Evolutionary conservation across 2,113 vertebrate genomes (phyloP).

Genomic region (Dipodomys ordii): DNA sequence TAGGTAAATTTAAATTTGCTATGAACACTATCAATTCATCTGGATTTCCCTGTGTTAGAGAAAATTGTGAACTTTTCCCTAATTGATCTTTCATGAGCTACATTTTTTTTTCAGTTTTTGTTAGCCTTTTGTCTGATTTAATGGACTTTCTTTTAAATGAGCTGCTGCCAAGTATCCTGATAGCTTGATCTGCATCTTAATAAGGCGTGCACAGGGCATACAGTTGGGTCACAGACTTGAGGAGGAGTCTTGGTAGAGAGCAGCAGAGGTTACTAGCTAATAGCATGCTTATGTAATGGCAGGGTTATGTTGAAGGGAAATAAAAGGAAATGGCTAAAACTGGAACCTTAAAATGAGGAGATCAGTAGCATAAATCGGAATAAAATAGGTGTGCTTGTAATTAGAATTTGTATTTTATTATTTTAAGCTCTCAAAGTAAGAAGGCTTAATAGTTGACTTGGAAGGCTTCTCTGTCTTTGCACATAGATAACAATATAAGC

Average conservation of each 20-base stretch:
- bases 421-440: constrained; percentile 21
- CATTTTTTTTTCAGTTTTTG: not conserved
- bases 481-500: not conserved
- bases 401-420: not conserved
- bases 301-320: not conserved
- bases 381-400: constrained; percentile 9
- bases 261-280: constrained; percentile 8
- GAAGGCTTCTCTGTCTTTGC: not conserved
- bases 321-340: not conserved
- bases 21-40: not conserved
- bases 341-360: constrained; percentile 24
- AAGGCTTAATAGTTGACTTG: not conserved
- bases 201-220: not conserved
- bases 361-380: not conserved
- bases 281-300: not conserved
- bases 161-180: not conserved
- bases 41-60: not conserved
- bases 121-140: constrained; percentile 38
- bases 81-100: not conserved
- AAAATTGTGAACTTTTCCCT: constrained; percentile 21
- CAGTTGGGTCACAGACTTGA: not conserved
- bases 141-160: constrained; percentile 53
- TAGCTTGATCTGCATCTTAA: constrained; percentile 32
- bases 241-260: not conserved
- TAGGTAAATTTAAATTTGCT: not conserved